phyloP scores from a whole-genome alignment of 2,888 invertebrate species.

The Perizoma flavofasciatum region DNA sequence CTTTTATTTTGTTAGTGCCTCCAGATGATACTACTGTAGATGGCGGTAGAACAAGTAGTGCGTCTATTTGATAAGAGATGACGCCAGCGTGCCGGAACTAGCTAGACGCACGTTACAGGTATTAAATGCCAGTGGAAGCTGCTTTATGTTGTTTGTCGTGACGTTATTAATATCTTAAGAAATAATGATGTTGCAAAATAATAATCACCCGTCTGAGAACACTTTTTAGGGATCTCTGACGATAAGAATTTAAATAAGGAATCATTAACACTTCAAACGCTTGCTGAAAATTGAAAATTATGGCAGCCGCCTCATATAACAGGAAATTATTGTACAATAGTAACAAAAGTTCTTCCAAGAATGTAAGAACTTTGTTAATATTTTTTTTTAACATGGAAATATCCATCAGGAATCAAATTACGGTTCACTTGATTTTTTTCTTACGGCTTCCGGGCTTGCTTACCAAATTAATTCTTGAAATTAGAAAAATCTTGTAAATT shows the following conservation, averaged over 20 bases:
- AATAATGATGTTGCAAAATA: constrained; percentile 1
- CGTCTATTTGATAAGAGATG: no score
- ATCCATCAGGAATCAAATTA: constrained; percentile 26
- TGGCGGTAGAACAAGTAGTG: no score
- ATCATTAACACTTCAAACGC: constrained; percentile 41
- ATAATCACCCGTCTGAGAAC: constrained; percentile 5
- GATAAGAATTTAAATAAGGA: constrained; percentile 37
- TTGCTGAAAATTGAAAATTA: constrained; percentile 39
- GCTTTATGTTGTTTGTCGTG: no score
- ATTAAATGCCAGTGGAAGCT: no score
- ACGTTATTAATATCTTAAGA: neutral
- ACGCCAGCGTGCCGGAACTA: no score
- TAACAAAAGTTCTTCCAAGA: constrained; percentile 28
- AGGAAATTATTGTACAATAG: constrained; percentile 37
- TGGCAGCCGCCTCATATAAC: constrained; percentile 34
- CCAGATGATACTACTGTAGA: no score
- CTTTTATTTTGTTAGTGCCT: no score
- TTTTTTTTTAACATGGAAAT: constrained; percentile 14
- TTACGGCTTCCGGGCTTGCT: constrained; percentile 20
- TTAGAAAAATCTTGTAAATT: neutral
- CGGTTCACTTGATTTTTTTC: constrained; percentile 21
- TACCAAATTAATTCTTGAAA: constrained; percentile 5
- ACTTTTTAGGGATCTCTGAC: constrained; percentile 15
- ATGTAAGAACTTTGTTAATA: constrained; percentile 35
- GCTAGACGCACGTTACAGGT: no score